Base-by-base conservation (phyloP, 1,140 invertebrate genomes). In the Sitobion miscanthi region DNA sequence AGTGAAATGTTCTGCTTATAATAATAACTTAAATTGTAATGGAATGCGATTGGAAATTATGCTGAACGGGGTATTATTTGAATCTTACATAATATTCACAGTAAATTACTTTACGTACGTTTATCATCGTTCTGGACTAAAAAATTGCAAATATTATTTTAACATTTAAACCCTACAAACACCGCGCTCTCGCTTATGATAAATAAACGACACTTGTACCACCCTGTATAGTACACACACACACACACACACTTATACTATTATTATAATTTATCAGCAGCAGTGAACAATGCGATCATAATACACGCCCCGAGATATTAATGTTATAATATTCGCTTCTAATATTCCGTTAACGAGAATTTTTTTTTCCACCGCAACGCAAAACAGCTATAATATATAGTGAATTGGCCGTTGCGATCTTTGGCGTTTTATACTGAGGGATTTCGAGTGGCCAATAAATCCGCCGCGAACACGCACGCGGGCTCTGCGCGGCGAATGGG, bases 401-500 rank as follows among this genome's bases (percentile, higher is more conserved):
- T 52, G 2, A 20, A 52, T n/a, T 42, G 54, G 52, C 23, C 8
- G 17, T 45, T 23, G 54, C 23, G 52, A 57, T 89, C 25, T 90
- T 90, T 90, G 38, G 4, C 88, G 54, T 45, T 90, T 42, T 90
- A 62, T 62, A 42, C 38, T 6, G 11, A 57, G 1, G 54, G 42
- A 90, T 62, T 62, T 57, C 17, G 11, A 57, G 54, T 90, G 88
- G 54, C 88, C 88, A 23, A 90, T 62, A 62, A 90, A 90, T 90
- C 88, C 54, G 23, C 23, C 38, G 9, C 4, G 23, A 25, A 62
- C 52, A 42, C 87, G 49, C 52, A 57, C 52, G 14, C 6, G 0
- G 14, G 35, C 11, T 6, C 86, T 47, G 17, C 30, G 9, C 47
- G 42, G 23, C n/a, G 83, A 30, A 14, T 86, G 38, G 9, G 62